Base-by-base conservation (phyloP, 2,888 invertebrate species). In the Melangyna quadrimaculata region DNA sequence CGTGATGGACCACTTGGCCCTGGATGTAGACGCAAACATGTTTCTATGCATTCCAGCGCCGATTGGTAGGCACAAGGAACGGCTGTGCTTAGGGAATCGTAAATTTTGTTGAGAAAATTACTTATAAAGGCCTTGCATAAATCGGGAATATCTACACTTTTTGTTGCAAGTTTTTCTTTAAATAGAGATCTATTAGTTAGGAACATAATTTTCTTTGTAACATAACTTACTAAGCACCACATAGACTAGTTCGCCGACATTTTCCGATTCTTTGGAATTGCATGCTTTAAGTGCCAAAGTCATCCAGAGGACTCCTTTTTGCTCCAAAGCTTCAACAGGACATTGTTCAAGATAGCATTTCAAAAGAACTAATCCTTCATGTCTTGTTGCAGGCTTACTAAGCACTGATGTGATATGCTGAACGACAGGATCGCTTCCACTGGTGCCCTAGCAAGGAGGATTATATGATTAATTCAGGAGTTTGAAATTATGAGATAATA, bases 1-100 rank as follows among this genome's bases (percentile, higher is more conserved):
- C 89, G 89, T 29, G 87, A 88, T 5, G 87, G 79, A 2, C 90
- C 90, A 87, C 90, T 90, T 3, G 90, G 84, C 5, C 89, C 89
- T 0, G 90, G 88, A 88, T 89, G 90, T 14, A 88, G 69, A 10
- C 88, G 87, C 32, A 91, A 81, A n/a, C 89, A 89, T 2, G 73
- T 83, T 74, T 90, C 89, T 14, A 90, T 70, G 40, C 90, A 91
- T 40, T 88, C 87, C 1, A 91, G 74, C 4, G 89, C 89, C 12
- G 88, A 72, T 10, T 87, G 29, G 17, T 87, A 78, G 6, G 86
- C 83, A 3, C 63, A 67, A 5, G 87, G 65, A 5, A 87, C 45
- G 8, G 84, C 71, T 14, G 88, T 87, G 8, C 27, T 53, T 1
- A 90, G 65, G 0, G 88, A 88, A 37, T 90, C 90, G 32, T 89